These are phyloP conservation scores for Callyntrura guangdongensis DNA, from an alignment of 2,888 invertebrate species.

Conservation along the genomic window DNA sequence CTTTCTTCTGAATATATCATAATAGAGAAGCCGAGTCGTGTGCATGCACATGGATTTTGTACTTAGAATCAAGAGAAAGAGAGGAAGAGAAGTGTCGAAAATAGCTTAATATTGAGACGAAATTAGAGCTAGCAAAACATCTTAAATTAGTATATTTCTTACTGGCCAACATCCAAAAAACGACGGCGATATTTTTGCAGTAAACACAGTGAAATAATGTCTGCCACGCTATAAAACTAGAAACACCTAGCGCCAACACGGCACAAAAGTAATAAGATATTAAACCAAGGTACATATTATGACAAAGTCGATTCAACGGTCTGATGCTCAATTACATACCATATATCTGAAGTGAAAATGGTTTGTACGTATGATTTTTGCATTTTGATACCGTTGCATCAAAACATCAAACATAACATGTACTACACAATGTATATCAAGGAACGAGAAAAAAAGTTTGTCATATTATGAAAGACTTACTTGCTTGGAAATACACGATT, in stretches of 20 bases:
- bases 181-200: background rate
- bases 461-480: no score
- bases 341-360: no score
- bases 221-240: no score
- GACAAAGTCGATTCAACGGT: background rate
- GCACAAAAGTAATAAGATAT: background rate
- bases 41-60: background rate
- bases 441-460: background rate
- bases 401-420: background rate
- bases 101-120: conserved; percentile 52
- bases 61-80: no score
- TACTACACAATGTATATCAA: background rate
- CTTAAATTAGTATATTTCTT: conserved; percentile 55
- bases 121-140: conserved; percentile 55
- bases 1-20: no score
- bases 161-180: conserved; percentile 63
- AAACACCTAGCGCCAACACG: no score
- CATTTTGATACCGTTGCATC: no score
- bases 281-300: background rate
- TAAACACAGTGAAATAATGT: no score
- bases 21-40: no score
- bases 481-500: background rate
- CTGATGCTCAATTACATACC: no score
- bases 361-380: no score
- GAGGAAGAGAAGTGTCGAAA: conserved; percentile 22